Percentiles rank a stretch among this genome's conserved stretches.
Evolutionary conservation across 2,797 vertebrate genomes (phyloP).

Genomic region (Pipistrellus kuhlii): DNA sequence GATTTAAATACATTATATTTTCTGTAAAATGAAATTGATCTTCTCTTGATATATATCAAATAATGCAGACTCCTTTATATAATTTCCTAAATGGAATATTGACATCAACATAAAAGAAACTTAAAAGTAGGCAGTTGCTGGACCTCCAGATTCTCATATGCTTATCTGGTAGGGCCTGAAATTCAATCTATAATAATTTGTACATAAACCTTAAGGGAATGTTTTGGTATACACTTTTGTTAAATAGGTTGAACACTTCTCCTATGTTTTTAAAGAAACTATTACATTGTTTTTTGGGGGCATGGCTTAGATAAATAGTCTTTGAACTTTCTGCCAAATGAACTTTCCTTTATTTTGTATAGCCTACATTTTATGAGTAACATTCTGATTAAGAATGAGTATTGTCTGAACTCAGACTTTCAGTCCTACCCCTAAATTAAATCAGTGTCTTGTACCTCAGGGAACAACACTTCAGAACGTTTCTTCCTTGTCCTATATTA

Average conservation of each 20-base stretch:
- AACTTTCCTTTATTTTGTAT: background rate
- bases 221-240: background rate
- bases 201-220: background rate
- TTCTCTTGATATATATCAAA: background rate
- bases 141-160: background rate
- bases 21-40: background rate
- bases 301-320: constrained; percentile 53
- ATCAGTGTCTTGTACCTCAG: background rate
- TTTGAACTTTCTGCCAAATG: constrained; percentile 65
- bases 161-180: background rate
- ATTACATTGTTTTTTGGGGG: background rate
- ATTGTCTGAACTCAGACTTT: constrained; percentile 30
- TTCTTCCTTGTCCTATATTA: background rate
- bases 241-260: background rate
- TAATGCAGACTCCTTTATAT: background rate
- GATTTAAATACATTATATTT: background rate
- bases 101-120: background rate
- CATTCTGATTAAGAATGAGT: background rate
- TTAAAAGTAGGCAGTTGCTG: background rate
- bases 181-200: background rate
- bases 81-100: background rate
- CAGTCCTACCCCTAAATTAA: background rate
- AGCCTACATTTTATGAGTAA: constrained; percentile 40
- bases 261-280: background rate
- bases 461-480: background rate